These are phyloP conservation scores for Morelia viridis DNA, from an alignment of 2,797 vertebrate species.

Conservation along the genomic window DNA sequence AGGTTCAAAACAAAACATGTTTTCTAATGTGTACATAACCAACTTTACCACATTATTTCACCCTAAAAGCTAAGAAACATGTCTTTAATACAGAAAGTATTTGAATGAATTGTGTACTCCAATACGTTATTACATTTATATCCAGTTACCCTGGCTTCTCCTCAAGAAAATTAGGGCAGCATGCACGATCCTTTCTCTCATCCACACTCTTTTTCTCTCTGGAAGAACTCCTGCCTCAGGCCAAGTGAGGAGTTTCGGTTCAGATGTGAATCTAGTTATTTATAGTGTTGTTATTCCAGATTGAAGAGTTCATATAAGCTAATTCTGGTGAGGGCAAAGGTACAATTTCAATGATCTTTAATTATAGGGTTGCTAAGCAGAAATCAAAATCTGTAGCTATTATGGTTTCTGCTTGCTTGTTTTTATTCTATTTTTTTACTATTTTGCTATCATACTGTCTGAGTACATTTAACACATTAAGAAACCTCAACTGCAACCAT, in stretches of 20 bases:
- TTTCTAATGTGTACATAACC: background rate
- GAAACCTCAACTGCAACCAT: background rate
- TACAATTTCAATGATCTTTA: background rate
- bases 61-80: background rate
- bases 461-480: background rate
- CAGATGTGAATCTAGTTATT: background rate
- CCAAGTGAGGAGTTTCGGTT: background rate
- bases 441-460: background rate
- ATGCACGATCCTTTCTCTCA: background rate
- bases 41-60: background rate
- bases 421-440: background rate
- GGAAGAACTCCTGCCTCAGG: background rate
- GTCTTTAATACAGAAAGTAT: background rate
- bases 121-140: background rate
- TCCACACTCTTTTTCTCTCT: background rate
- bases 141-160: background rate
- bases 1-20: background rate
- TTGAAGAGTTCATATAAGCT: background rate
- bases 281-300: background rate
- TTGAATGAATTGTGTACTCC: background rate
- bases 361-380: background rate
- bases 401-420: background rate
- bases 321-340: background rate
- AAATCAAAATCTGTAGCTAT: background rate
- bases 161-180: background rate